A percentile compares a stretch with the other conserved stretches of the same genome.
Evolutionary conservation across 2,797 vertebrate species (phyloP).

Genomic region (Poeciliopsis paucimaculata): DNA sequence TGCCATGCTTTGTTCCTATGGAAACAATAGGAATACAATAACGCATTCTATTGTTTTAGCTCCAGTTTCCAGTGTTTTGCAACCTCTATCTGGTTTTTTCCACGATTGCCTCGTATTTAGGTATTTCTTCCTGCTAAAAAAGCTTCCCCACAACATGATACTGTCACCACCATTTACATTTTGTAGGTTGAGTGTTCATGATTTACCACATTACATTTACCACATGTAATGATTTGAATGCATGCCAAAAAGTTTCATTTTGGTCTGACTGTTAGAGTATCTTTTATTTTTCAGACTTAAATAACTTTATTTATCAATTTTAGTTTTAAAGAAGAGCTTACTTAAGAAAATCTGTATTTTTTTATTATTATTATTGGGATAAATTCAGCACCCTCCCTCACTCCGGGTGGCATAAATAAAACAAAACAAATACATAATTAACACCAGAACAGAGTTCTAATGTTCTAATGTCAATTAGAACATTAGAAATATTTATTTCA

Average conservation of each 20-base stretch:
- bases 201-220: neutral
- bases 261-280: neutral
- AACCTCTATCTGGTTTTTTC: neutral
- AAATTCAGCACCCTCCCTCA: too few relatives aligned
- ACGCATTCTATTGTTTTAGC: neutral
- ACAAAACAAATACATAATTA: too few relatives aligned
- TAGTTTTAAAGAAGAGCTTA: neutral
- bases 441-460: too few relatives aligned
- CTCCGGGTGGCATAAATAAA: too few relatives aligned
- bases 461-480: too few relatives aligned
- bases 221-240: neutral
- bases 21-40: neutral
- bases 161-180: neutral
- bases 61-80: neutral
- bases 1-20: slow-evolving; percentile 23
- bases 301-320: too few relatives aligned
- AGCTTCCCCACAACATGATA: neutral
- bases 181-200: neutral
- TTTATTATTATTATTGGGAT: too few relatives aligned
- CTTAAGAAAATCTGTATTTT: neutral
- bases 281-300: neutral
- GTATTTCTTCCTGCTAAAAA: neutral
- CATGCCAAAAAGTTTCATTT: neutral
- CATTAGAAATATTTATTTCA: too few relatives aligned
- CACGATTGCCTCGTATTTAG: neutral